Base-by-base conservation (phyloP, 2,888 invertebrate species). In the Caenorhabditis sp. region DNA sequence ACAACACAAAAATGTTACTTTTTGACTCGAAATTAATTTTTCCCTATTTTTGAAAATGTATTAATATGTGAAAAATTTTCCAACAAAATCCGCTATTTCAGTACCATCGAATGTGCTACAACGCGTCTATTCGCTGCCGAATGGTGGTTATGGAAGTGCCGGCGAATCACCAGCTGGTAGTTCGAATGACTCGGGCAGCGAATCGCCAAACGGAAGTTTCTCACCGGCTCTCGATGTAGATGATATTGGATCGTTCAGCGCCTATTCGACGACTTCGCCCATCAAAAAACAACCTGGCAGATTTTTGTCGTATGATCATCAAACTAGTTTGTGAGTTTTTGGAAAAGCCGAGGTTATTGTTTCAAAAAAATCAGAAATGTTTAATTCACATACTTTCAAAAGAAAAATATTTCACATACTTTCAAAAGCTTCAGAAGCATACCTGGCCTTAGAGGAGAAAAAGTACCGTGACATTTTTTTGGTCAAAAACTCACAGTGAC, bases 201-300 rank as follows among this genome's bases (percentile, higher is more conserved):
- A 84, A 58, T 83, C 84, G n/a, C 84, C 85, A 21, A 76, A 79
- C 43, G 82, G 84, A 27, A 78, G 78, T 49, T 85, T 85, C 69
- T 84, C 84, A 27, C 84, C 85, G 6, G 82, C 81, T 0, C 66
- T 82, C 23, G 84, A 84, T 50, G 69, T 79, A 51, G 83, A 82
- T 53, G 83, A 85, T 10, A 72, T 55, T 57, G 66, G 70, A 10
- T 64, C 67, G 8, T 72, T 67, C 50, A 23, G 51, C 8, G n/a
- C 8, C 1, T 51, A 51, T 23, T 51, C 19, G 23, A 53, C 12
- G 50, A 23, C 67, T 51, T 36, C 61, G 37, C 8, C 66, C 58
- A 57, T 50, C 58, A 58, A 61, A 14, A 64, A 62, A 36, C 67
- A 51, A 49, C 67, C 67, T 50, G 67, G 37, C 57, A 61, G 72